These are phyloP conservation scores for Callinectes sapidus DNA, from an alignment of 2,888 invertebrate genomes.

Conservation along the genomic window DNA sequence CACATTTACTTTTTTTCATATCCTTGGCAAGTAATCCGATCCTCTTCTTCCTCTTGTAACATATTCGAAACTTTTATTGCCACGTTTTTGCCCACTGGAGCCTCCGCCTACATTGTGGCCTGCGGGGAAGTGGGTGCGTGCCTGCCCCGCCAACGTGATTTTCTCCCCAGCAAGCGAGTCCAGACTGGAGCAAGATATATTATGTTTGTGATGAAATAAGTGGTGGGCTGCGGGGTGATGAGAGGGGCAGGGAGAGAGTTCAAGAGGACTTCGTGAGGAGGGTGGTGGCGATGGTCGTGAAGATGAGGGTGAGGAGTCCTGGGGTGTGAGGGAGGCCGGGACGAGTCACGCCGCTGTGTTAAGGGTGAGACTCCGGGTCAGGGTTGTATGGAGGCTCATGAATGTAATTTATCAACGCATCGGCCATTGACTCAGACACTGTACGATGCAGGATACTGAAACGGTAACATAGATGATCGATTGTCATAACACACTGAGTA, in stretches of 20 bases:
- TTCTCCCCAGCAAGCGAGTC: constrained; percentile 30
- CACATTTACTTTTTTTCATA: not conserved
- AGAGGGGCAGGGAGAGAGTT: constrained; percentile 22
- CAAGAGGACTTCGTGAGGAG: constrained; percentile 30
- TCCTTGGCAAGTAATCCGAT: not conserved
- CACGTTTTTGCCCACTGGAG: not conserved
- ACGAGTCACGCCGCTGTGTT: constrained; percentile 9
- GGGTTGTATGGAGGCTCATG: constrained; percentile 8
- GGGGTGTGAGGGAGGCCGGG: not conserved
- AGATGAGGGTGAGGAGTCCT: not conserved
- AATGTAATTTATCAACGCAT: not conserved
- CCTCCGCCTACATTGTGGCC: not conserved
- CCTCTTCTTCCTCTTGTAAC: constrained; percentile 11
- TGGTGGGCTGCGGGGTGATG: constrained; percentile 39
- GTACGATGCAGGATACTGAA: not conserved
- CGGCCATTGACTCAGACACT: not conserved
- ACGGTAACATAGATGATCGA: not conserved
- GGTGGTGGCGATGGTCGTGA: constrained; percentile 36
- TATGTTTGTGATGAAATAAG: constrained; percentile 17
- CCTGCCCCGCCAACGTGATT: not conserved
- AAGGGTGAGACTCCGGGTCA: not conserved
- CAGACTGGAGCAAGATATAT: constrained; percentile 30
- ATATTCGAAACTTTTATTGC: not conserved
- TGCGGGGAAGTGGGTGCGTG: not conserved
- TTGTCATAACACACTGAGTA: not conserved